phyloP scores from a whole-genome alignment of 2,888 invertebrate species.

The Drosophila bunnanda region DNA sequence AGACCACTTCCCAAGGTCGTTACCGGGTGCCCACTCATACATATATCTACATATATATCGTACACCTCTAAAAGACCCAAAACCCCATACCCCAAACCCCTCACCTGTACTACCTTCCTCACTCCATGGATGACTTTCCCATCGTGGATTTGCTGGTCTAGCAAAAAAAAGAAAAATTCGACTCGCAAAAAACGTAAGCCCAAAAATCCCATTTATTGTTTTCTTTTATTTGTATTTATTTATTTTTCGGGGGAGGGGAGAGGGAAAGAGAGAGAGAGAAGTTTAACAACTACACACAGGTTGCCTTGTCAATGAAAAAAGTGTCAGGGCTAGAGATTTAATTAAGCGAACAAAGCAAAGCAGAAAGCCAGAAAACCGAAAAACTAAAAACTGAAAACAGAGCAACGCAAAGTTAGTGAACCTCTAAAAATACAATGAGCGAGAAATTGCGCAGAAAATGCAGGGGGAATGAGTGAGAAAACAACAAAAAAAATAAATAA shows the following conservation, averaged over 20 bases:
- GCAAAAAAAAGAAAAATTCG: conserved; percentile 23
- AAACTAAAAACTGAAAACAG: conserved; percentile 15
- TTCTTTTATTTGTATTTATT: conserved; percentile 13
- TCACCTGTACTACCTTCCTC: background rate
- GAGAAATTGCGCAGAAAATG: conserved; percentile 41
- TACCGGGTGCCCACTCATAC: conserved; percentile 29
- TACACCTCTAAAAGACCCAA: background rate
- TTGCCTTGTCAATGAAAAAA: conserved; percentile 80
- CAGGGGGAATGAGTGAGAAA: conserved; percentile 20
- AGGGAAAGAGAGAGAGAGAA: conserved; percentile 18
- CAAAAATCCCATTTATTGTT: conserved; percentile 69
- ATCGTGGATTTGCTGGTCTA: conserved; percentile 34
- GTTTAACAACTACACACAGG: conserved; percentile 31
- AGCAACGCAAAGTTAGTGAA: conserved; percentile 66
- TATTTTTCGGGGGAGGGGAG: background rate
- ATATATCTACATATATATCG: background rate
- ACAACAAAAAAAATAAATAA: background rate
- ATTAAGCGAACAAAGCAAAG: conserved; percentile 64
- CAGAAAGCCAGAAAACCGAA: conserved; percentile 20
- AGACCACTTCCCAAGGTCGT: conserved; percentile 44
- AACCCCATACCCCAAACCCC: background rate
- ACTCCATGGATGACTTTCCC: conserved; percentile 41
- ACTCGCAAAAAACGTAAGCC: conserved; percentile 52
- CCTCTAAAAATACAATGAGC: conserved; percentile 69
- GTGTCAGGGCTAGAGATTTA: conserved; percentile 79